phyloP scores from a whole-genome alignment of 2,113 vertebrate species.

The Brachyhypopomus gauderio region DNA sequence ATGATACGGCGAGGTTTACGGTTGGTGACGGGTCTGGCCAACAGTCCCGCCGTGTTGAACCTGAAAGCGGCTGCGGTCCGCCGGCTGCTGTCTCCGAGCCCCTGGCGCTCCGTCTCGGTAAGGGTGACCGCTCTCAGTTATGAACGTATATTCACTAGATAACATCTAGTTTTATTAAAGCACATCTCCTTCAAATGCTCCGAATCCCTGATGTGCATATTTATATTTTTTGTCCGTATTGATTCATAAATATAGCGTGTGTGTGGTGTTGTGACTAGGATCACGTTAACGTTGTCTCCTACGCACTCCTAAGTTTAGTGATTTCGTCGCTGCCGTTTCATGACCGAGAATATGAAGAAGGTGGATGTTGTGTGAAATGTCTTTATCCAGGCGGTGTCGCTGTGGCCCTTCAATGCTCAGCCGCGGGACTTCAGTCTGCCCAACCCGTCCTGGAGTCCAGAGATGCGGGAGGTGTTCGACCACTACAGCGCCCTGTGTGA shows the following conservation, averaged over 20 bases:
- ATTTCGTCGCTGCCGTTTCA: background rate
- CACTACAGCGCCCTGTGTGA: constrained; percentile 74
- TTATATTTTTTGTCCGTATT: too few species aligned
- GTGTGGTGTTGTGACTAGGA: too few species aligned
- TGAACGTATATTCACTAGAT: too few species aligned
- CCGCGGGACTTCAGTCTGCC: constrained; percentile 78
- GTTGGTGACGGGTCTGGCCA: constrained; percentile 53
- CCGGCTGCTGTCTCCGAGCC: background rate
- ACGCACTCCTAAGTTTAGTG: too few species aligned
- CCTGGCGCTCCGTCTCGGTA: constrained; percentile 57
- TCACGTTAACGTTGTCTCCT: too few species aligned
- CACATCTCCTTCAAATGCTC: too few species aligned
- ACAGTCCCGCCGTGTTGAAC: constrained; percentile 5
- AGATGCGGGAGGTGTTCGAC: constrained; percentile 75
- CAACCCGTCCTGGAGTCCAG: constrained; percentile 80
- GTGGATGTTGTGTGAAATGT: background rate
- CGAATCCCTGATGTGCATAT: too few species aligned
- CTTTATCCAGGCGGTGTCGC: constrained; percentile 45
- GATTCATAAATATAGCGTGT: too few species aligned
- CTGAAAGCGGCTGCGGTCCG: constrained; percentile 11
- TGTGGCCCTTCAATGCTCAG: constrained; percentile 43
- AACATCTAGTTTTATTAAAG: too few species aligned
- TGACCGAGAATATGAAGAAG: too few species aligned
- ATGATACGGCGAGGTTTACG: constrained; percentile 33
- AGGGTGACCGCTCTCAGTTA: background rate